Evolutionary conservation across 2,113 vertebrate species (phyloP).

Genomic region (Rhipidura dahli): DNA sequence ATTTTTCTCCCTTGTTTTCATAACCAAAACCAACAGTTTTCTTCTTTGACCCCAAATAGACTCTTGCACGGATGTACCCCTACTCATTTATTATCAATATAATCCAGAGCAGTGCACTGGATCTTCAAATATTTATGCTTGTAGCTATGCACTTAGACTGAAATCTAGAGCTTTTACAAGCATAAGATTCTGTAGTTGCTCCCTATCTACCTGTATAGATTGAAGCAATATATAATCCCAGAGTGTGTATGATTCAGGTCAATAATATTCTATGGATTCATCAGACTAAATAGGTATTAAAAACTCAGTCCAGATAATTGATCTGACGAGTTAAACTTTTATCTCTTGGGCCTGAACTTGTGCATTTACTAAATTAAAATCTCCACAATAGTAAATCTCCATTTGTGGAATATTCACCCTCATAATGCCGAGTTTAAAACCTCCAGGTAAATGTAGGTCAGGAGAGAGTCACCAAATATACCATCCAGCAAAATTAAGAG

Average conservation of each 20-base stretch:
- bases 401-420: background rate
- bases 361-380: background rate
- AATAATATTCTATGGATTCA: background rate
- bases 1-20: background rate
- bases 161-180: background rate
- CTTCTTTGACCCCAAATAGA: background rate
- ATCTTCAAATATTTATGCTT: background rate
- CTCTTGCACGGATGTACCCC: background rate
- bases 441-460: background rate
- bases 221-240: background rate
- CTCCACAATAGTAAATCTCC: background rate
- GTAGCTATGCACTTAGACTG: background rate
- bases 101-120: background rate
- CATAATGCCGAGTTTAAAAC: background rate
- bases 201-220: background rate
- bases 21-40: background rate
- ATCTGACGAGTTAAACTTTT: background rate
- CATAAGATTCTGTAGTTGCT: background rate
- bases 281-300: background rate
- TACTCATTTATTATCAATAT: background rate
- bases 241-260: background rate
- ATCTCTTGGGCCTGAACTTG: background rate
- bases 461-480: background rate
- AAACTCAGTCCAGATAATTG: background rate
- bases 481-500: background rate